Conservation (phyloP, 2,888 invertebrate species). For the Eupelmus urozonus region DNA sequence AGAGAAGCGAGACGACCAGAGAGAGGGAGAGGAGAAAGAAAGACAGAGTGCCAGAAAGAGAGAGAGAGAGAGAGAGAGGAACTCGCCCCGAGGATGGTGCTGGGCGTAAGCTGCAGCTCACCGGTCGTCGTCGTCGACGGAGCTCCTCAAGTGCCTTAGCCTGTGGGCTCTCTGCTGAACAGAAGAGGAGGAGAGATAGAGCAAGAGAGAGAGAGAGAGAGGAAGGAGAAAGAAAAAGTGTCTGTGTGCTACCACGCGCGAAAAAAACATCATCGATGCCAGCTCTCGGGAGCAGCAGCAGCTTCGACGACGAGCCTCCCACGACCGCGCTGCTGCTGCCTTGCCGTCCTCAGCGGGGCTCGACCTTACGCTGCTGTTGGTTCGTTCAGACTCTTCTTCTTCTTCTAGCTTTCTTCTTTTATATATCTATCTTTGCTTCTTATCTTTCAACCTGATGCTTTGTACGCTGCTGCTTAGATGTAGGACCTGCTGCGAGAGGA, state of each 20-base stretch:
- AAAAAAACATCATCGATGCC: conserved; percentile 44
- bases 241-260: no score
- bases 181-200: not conserved
- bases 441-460: not conserved
- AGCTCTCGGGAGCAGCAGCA: conserved; percentile 31
- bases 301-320: conserved; percentile 35
- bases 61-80: conserved; percentile 34
- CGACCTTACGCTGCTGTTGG: conserved; percentile 39
- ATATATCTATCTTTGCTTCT: not conserved
- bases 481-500: no score
- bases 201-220: not conserved
- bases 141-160: conserved; percentile 51
- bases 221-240: no score
- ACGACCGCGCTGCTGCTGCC: conserved; percentile 2
- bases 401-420: not conserved
- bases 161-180: no score
- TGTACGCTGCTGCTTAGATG: not conserved
- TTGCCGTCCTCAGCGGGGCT: no score
- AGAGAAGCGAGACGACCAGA: conserved; percentile 2
- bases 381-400: conserved; percentile 5
- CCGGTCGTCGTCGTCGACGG: conserved; percentile 49
- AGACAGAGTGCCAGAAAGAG: conserved; percentile 6
- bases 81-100: conserved; percentile 52
- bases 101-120: conserved; percentile 49
- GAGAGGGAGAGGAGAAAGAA: conserved; percentile 20